These are phyloP conservation scores for Pterostichus madidus DNA, from an alignment of 2,888 invertebrate genomes.

Conservation along the genomic window DNA sequence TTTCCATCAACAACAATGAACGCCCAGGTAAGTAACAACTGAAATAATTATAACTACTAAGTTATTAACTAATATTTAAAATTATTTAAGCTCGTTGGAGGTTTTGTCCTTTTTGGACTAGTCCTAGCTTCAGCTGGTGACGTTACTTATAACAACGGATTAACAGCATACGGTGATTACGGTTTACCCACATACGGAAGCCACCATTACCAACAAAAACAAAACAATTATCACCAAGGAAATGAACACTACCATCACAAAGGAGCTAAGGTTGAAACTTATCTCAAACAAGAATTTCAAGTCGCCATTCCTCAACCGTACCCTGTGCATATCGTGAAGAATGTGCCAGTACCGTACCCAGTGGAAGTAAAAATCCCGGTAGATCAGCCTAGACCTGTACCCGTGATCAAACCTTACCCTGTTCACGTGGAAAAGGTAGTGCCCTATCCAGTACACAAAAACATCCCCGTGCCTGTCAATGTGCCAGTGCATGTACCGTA, in stretches of 20 bases:
- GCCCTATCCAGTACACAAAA: constrained; percentile 76
- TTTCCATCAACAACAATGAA: constrained; percentile 23
- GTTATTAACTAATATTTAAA: not conserved
- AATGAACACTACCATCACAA: not conserved
- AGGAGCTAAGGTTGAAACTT: constrained; percentile 28
- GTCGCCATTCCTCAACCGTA: constrained; percentile 81
- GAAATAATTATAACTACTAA: not conserved
- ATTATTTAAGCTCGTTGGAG: constrained; percentile 47
- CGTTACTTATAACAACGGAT: too few relatives aligned
- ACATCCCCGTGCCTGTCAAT: constrained; percentile 77
- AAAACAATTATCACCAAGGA: not conserved
- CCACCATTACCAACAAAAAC: not conserved
- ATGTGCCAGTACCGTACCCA: constrained; percentile 75
- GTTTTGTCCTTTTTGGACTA: constrained; percentile 61
- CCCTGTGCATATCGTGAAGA: constrained; percentile 78
- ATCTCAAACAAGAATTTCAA: constrained; percentile 39
- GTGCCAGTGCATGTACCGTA: constrained; percentile 48
- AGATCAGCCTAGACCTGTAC: constrained; percentile 82
- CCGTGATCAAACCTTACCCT: constrained; percentile 82
- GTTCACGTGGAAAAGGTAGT: constrained; percentile 82
- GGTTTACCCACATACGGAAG: not conserved
- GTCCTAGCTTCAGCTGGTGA: constrained; percentile 58
- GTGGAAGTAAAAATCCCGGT: constrained; percentile 82
- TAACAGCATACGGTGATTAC: constrained; percentile 10
- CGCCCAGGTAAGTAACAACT: not conserved